phyloP scores from a whole-genome alignment of 2,888 invertebrate genomes.

The Orchesellides sinensis region DNA sequence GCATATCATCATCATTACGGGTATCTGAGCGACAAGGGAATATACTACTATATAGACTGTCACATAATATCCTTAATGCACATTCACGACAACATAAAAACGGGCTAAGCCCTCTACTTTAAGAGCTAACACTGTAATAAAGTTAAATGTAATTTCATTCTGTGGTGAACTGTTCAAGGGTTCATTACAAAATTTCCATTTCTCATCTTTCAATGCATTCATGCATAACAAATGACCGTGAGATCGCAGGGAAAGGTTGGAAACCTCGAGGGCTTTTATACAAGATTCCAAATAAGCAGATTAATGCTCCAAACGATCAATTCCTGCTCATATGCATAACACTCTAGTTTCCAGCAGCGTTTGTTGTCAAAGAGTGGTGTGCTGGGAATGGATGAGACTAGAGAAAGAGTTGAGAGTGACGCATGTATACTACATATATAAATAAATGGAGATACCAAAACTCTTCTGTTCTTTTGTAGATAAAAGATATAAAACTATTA shows the following conservation, averaged over 20 bases:
- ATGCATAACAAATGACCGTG: slow-evolving; percentile 67
- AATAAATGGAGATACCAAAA: neutral
- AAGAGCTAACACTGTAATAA: too few relatives aligned
- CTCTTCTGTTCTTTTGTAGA: neutral
- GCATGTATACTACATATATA: slow-evolving; percentile 21
- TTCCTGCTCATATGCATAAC: slow-evolving; percentile 29
- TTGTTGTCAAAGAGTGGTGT: neutral
- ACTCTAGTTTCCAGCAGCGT: neutral
- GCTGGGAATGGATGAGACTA: neutral
- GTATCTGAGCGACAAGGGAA: too few relatives aligned
- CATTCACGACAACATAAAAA: too few relatives aligned
- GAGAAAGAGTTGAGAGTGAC: neutral
- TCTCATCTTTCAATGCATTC: slow-evolving; percentile 67
- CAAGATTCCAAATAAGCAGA: slow-evolving; percentile 63
- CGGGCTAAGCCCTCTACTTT: too few relatives aligned
- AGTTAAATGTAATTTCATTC: slow-evolving; percentile 27
- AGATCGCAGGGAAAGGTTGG: slow-evolving; percentile 37
- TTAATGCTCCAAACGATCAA: slow-evolving; percentile 60
- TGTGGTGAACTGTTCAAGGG: slow-evolving; percentile 58
- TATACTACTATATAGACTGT: too few relatives aligned
- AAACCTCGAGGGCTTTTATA: slow-evolving; percentile 27
- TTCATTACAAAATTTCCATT: slow-evolving; percentile 67
- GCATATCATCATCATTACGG: too few relatives aligned
- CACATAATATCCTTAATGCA: too few relatives aligned
- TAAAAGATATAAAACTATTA: slow-evolving; percentile 15